Percentiles rank a stretch among this genome's conserved stretches.
Evolutionary conservation across 2,888 invertebrate genomes (phyloP).

Genomic region (Eilema griseolum): DNA sequence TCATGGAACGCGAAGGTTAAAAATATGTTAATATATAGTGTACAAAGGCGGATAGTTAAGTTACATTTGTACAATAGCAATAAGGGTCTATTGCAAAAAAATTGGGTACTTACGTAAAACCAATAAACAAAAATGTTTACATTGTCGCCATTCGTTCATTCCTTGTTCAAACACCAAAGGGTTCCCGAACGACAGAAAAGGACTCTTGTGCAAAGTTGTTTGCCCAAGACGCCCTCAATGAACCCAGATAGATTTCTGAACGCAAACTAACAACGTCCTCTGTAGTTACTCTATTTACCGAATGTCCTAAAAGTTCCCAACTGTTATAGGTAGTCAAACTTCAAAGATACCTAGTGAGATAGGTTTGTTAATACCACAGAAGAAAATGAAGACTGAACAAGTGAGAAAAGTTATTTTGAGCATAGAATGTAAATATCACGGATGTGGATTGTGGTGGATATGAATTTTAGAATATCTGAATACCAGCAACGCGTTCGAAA

Average conservation of each 20-base stretch:
- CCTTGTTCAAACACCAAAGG: slow-evolving; percentile 17
- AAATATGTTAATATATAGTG: too few relatives aligned
- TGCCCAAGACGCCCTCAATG: slow-evolving; percentile 19
- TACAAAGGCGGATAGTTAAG: too few relatives aligned
- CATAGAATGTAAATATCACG: too few relatives aligned
- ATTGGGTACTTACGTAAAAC: not conserved
- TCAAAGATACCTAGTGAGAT: slow-evolving; percentile 3
- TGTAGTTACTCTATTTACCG: not conserved
- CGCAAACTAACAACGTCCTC: not conserved
- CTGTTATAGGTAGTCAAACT: not conserved
- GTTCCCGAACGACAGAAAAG: slow-evolving; percentile 12
- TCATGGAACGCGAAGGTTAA: too few relatives aligned
- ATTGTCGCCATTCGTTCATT: slow-evolving; percentile 3
- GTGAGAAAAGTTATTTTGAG: too few relatives aligned
- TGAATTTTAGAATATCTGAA: too few relatives aligned
- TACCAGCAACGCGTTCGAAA: too few relatives aligned
- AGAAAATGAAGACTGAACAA: too few relatives aligned
- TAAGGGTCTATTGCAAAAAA: not conserved
- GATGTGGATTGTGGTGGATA: too few relatives aligned
- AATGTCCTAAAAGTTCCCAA: slow-evolving; percentile 5
- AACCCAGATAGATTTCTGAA: slow-evolving; percentile 10
- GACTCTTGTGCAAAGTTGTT: slow-evolving; percentile 20
- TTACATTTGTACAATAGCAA: too few relatives aligned
- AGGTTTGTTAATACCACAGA: not conserved
- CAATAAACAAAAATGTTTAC: slow-evolving; percentile 3